These are phyloP conservation scores for Drosophila diplacantha DNA, from an alignment of 2,888 invertebrate species.

Conservation along the genomic window DNA sequence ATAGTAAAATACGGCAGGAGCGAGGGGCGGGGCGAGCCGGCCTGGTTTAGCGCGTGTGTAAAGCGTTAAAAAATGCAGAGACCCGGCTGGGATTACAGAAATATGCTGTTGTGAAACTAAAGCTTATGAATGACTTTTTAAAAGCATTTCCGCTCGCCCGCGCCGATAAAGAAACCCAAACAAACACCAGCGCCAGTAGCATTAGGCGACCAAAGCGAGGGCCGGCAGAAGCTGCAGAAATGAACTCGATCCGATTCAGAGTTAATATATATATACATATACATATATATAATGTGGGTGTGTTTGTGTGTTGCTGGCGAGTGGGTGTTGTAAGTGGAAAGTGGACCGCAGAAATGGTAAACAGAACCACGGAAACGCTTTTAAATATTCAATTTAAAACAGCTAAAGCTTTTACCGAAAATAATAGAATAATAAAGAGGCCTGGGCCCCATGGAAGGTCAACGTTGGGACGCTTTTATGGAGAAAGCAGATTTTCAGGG, in stretches of 20 bases:
- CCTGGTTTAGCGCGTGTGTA: constrained; percentile 23
- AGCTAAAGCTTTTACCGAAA: constrained; percentile 27
- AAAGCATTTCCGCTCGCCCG: constrained; percentile 52
- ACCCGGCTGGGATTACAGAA: constrained; percentile 49
- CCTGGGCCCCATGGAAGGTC: constrained; percentile 9
- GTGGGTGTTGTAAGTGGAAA: not conserved
- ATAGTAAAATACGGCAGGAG: constrained; percentile 14
- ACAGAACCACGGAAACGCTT: constrained; percentile 24
- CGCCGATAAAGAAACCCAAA: constrained; percentile 35
- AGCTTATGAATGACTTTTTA: constrained; percentile 64
- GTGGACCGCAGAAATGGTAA: constrained; percentile 19
- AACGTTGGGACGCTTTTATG: not conserved
- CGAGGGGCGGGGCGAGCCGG: not conserved
- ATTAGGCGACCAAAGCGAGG: constrained; percentile 44
- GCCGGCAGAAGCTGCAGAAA: constrained; percentile 30
- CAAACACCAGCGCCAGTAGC: constrained; percentile 49
- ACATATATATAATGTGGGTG: not conserved
- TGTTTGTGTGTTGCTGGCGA: not conserved
- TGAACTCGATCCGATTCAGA: constrained; percentile 30
- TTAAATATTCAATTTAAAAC: constrained; percentile 37
- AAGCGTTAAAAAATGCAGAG: constrained; percentile 46
- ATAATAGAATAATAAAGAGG: constrained; percentile 19
- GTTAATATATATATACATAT: not conserved
- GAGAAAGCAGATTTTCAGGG: not conserved
- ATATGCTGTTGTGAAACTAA: constrained; percentile 54